Conservation (phyloP, 2,888 invertebrate species). For the Arrhopalites spinosus region DNA sequence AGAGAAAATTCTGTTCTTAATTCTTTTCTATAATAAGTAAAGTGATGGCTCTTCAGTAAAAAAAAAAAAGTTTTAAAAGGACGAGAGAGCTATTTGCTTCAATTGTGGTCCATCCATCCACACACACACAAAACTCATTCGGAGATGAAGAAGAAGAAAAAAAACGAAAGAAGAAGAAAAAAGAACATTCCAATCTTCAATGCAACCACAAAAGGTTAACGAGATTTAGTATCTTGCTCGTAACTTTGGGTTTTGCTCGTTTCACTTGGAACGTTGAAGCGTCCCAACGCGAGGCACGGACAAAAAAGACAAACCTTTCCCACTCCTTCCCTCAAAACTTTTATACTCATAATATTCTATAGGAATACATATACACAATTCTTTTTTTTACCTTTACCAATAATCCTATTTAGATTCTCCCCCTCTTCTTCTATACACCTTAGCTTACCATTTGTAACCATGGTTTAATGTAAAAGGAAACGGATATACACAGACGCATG, state of each 20-base stretch:
- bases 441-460: no score
- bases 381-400: no score
- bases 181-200: slow-evolving; percentile 27
- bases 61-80: not conserved
- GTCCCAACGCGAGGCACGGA: not conserved
- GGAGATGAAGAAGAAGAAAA: not conserved
- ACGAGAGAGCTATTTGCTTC: not conserved
- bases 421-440: no score
- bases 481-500: no score
- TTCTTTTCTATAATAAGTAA: slow-evolving; percentile 13
- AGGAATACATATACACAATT: no score
- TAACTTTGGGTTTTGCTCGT: slow-evolving; percentile 12
- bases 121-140: not conserved
- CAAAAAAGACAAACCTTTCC: slow-evolving; percentile 1
- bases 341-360: not conserved
- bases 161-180: slow-evolving; percentile 14
- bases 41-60: not conserved
- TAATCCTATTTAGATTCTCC: no score
- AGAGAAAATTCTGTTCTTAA: not conserved
- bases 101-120: not conserved
- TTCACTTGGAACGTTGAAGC: not conserved
- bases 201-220: slow-evolving; percentile 44
- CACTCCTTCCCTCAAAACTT: not conserved
- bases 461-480: no score
- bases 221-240: slow-evolving; percentile 39